Evolutionary conservation across 2,113 vertebrate species (phyloP), one percentile per base, ranked within the genome.

Genomic region (Balaenoptera acutorostrata): DNA sequence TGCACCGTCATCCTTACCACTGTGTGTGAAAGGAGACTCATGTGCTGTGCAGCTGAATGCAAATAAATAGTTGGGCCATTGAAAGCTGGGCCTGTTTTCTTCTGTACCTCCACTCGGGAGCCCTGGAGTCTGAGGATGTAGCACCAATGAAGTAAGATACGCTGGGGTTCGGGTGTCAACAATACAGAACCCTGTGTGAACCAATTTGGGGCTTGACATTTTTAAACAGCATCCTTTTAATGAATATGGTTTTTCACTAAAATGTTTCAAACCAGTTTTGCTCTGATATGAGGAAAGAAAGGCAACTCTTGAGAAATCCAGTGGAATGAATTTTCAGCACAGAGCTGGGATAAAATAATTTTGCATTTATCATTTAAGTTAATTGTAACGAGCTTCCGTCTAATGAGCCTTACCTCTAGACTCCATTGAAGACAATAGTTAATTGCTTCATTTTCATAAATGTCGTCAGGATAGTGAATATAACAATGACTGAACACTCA

Each of bases 391-490:
- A 97, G 96, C 97, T 83, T 87, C 90, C 96, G 97, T 97, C 97
- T 98, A 99, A 99, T 98, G 98, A 99, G 97, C 97, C 98, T 97
- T 98, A 97, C 98, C 97, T 98, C 97, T 96, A 98, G 98, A 98
- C 98, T 98, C 98, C 97, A 98, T 98, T 98, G 98, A 98, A 98
- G 98, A 99, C 98, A 98, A 98, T 93, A 98, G 98, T 97, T 99
- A 99, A 99, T 98, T 97, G 98, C 97, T 98, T 98, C 92, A 97
- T 98, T 98, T 98, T 98, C 99, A 99, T 98, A 98, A 98, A 98
- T 97, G 97, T 98, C 98, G 98, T 96, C 98, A 98, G 98, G 98
- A 97, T 95, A 64, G 96, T 21, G 93, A 97, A 77, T 97, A 78
- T 98, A 98, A 97, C 98, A 98, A 98, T 98, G 98, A 98, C 98